Evolutionary conservation across 2,888 invertebrate species (phyloP).

Genomic region (Sphaerophoria taeniata): DNA sequence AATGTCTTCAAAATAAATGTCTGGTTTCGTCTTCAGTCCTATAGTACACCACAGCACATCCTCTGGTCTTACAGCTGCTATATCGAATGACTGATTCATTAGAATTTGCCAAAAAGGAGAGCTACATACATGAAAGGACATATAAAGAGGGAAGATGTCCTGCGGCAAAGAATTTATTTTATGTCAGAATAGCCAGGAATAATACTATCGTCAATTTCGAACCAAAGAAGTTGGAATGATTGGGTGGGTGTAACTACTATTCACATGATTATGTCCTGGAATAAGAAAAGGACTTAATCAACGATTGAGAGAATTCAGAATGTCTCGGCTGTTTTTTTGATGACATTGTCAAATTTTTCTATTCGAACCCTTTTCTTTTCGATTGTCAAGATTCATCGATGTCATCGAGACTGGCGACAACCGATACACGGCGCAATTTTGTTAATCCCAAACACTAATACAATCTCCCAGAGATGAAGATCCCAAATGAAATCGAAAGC

Average conservation of each 20-base stretch:
- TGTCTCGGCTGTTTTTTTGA: slow-evolving; percentile 36
- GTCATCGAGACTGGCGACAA: slow-evolving; percentile 58
- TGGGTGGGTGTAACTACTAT: background rate
- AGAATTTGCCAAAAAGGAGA: slow-evolving; percentile 48
- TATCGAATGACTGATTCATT: slow-evolving; percentile 63
- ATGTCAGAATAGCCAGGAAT: slow-evolving; percentile 36
- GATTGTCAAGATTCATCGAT: slow-evolving; percentile 52
- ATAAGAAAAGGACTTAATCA: slow-evolving; percentile 18
- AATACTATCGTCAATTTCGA: slow-evolving; percentile 33
- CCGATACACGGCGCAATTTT: too few species aligned
- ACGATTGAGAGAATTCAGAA: slow-evolving; percentile 37
- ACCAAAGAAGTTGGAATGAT: slow-evolving; percentile 42
- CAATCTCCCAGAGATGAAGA: slow-evolving; percentile 25
- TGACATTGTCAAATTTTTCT: slow-evolving; percentile 52
- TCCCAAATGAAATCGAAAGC: slow-evolving; percentile 66
- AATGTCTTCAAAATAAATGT: slow-evolving; percentile 38
- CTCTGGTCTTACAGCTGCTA: background rate
- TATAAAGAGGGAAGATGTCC: slow-evolving; percentile 40
- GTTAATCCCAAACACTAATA: slow-evolving; percentile 57
- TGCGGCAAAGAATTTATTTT: slow-evolving; percentile 51
- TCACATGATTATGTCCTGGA: background rate
- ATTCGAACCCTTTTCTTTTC: slow-evolving; percentile 49
- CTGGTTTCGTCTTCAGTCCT: slow-evolving; percentile 1
- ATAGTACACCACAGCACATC: background rate
- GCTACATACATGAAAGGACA: background rate